Evolutionary conservation across 2,113 vertebrate genomes (phyloP), one percentile per base, ranked within the genome.

Genomic region (Capreolus pygargus): DNA sequence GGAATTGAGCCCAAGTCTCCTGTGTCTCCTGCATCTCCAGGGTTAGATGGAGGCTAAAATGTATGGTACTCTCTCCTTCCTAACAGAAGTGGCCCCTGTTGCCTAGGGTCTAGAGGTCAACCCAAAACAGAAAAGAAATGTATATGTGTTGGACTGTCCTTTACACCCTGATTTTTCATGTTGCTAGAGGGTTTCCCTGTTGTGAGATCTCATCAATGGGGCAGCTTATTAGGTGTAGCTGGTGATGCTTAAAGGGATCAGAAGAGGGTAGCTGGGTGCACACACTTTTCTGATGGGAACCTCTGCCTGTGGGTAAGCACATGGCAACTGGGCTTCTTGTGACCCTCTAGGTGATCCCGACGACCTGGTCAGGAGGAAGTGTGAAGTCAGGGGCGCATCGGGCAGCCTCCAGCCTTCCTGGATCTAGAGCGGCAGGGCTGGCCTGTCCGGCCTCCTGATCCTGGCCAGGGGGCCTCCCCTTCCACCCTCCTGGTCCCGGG

Each of bases 1-100:
- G 36, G 19, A 74, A 74, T 39, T 1, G 10, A 74, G n/a, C 36
- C 67, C 67, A 70, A 39, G 36, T 12, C 36, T 74, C 67, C 67
- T 23, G 67, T 39, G n/a, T 70, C 64, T 70, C 19, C 67, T 39
- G n/a, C 36, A 74, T 47, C 60, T 83, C 21, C 3, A 5, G 33
- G 36, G 70, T 57, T 70, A 76, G 78, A 55, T 10, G 14, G 39
- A 55, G 27, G 27, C 52, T 28, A 9, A 79, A 17, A n/a, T 1
- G 7, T 14, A 6, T 3, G 1, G 6, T 14, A 21, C 7, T 21
- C 0, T 3, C 11, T 70, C 39, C 55, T 78, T 25, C 67, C 61
- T 45, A 60, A 60, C 54, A 52, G 50, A 70, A 7, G 45, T 2
- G 45, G 30, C 33, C 36, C 6, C 33, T 74, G 25, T 78, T 52